A percentile compares a stretch with the other conserved stretches of the same genome.
These are phyloP conservation scores for Hypotaenidia philippensis DNA, from an alignment of 2,797 vertebrate genomes.

Conservation along the genomic window DNA sequence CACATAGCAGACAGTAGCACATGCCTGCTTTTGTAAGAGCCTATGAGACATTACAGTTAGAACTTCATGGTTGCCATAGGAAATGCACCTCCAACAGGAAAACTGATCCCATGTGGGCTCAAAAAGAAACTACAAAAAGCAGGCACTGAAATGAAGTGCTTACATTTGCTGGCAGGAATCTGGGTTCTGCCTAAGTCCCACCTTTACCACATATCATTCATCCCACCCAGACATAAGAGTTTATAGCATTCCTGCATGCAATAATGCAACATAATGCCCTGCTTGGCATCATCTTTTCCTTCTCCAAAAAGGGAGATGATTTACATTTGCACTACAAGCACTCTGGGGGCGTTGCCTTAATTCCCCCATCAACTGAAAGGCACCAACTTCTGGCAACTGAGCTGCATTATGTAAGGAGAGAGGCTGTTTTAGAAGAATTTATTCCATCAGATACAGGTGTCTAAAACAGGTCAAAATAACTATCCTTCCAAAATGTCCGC, in stretches of 20 bases:
- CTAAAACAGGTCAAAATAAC: not conserved
- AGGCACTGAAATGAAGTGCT: not conserved
- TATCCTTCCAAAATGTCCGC: not conserved
- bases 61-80: not conserved
- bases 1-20: not conserved
- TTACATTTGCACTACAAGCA: not conserved
- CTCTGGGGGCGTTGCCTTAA: not conserved
- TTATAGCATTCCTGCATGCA: not conserved
- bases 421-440: not conserved
- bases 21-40: not conserved
- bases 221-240: not conserved
- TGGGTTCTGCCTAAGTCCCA: not conserved
- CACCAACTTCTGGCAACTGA: not conserved
- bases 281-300: not conserved
- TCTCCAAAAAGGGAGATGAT: not conserved
- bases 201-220: not conserved
- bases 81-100: not conserved
- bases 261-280: not conserved
- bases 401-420: fast-evolving
- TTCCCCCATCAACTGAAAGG: not conserved
- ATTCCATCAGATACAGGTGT: not conserved
- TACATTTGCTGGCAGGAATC: not conserved
- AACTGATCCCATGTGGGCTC: not conserved
- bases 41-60: not conserved
- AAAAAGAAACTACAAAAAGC: not conserved